Evolutionary conservation across 2,888 invertebrate genomes (phyloP), one percentile per base, ranked within the genome.

Genomic region (Lasioglossum figueresi): DNA sequence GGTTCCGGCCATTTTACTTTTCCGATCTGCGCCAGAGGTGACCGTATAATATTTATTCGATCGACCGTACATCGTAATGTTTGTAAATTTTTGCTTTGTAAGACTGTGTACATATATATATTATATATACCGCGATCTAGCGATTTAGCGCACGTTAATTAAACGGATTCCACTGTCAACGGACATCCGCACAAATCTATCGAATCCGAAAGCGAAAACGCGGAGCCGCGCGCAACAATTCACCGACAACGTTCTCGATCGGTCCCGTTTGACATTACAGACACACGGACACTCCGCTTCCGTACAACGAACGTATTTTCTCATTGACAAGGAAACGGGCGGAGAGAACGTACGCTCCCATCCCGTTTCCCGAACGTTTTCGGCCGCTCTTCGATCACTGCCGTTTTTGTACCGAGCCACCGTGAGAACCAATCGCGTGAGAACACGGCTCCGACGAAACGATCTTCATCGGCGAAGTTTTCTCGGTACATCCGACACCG

Each of bases 21-120:
- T 73, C 79, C 71, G 59, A 89, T 70, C 72, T 74, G 77, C 86
- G 86, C 72, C 48, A 78, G 81, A 83, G 85, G 37, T 81, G 73
- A 90, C 74, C 56, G 80, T 81, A 77, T 76, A 77, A 83, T 89
- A 91, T 91, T 90, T 90, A 93, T 94, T 94, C 92, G 91, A 93
- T 92, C 93, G 93, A 92, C 92, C 91, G 91, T 93, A 92, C 92
- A 92, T 93, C 93, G 91, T 94, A 92, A 92, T 93, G 92, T 95
- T 95, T 95, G 95, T 95, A 95, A 94, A 95, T 94, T 95, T 63
- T 95, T 94, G 95, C 94, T 93, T 95, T 93, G 95, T 95, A 95
- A 95, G 94, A 95, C 95, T 95, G 95, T 95, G 95, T 95, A 95
- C 92, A 95, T 95, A 95, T 92, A 93, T 93, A 94, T 88, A 91